Conservation (phyloP, 30 jellyfish, hydroid and myxozoan genomes). For the Aurelia sp. region DNA sequence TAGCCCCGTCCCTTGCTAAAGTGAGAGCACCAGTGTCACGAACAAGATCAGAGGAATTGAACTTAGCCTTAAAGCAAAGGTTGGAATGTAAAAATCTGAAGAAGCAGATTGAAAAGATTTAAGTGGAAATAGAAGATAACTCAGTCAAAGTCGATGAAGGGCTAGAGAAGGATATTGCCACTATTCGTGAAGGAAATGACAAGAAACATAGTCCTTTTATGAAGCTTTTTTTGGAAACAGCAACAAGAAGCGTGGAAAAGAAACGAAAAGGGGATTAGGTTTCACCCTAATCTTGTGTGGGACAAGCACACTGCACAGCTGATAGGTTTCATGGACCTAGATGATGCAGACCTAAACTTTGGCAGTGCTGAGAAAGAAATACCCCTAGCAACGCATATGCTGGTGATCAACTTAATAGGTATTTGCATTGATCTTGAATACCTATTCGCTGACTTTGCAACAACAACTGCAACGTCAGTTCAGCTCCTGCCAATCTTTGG, state of each 20-base stretch:
- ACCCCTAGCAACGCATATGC: slow-evolving; percentile 70
- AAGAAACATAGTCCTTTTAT: slow-evolving; percentile 39
- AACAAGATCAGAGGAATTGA: slow-evolving; percentile 45
- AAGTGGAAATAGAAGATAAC: slow-evolving; percentile 53
- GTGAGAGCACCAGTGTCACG: slow-evolving; percentile 46
- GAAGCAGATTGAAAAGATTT: slow-evolving; percentile 53
- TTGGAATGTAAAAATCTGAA: slow-evolving; percentile 46
- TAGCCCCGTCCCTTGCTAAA: slow-evolving; percentile 46
- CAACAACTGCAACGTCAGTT: slow-evolving; percentile 60
- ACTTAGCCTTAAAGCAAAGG: slow-evolving; percentile 49
- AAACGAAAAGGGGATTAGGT: slow-evolving; percentile 28
- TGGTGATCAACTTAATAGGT: slow-evolving; percentile 65
- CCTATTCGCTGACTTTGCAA: slow-evolving; percentile 65
- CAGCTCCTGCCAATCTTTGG: slow-evolving; percentile 66
- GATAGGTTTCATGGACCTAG: slow-evolving; percentile 78
- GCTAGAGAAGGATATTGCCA: slow-evolving; percentile 43
- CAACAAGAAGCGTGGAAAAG: slow-evolving; percentile 41
- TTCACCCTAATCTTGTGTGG: slow-evolving; percentile 60
- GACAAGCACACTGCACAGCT: slow-evolving; percentile 69
- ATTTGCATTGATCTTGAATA: slow-evolving; percentile 51
- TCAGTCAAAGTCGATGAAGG: slow-evolving; percentile 30
- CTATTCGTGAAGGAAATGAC: slow-evolving; percentile 34
- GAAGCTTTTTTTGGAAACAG: slow-evolving; percentile 43
- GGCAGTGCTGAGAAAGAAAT: slow-evolving; percentile 47
- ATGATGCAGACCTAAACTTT: slow-evolving; percentile 69